Base-by-base conservation (phyloP, 1,140 invertebrate species). In the Aphelinus atriplicis region DNA sequence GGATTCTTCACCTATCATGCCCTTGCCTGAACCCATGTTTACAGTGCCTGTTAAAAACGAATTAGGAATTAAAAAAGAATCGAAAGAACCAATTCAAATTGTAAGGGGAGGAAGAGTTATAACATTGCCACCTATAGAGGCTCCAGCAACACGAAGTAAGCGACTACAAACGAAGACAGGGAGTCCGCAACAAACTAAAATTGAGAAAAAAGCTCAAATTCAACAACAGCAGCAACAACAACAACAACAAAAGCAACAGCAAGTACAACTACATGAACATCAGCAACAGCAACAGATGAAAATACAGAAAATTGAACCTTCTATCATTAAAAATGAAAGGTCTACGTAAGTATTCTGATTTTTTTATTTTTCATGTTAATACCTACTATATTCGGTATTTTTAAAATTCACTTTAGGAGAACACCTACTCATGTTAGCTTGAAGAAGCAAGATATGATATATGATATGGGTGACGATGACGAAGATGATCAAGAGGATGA, bases 51-150 rank as follows among this genome's bases (percentile, higher is more conserved):
- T 53, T 63, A 69, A 68, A 60, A 10, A 2, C 26, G 75, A 73
- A 47, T 45, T 42, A 62, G 4, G n/a, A 10, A 3, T 53, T 4
- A 63, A 26, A 0, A 87, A 82, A 68, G 84, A 83, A 3, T 78
- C 81, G 1, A 88, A 91, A 78, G 89, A 92, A 78, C 89, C 90
- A 0, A 91, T 92, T 74, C 92, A 94, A 86, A 92, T 94, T 80
- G 88, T 94, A 4, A 89, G 92, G 4, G 92, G 93, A 82, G 93
- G 93, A 5, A 88, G 93, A 57, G 88, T 94, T 42, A 92, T 94
- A 66, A 93, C 92, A 4, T 84, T 95, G 72, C 94, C 94, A 26
- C 93, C 93, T 1, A 94, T 94, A 58, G 94, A 94, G 87, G 91
- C 93, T 47, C 93, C 93, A n/a, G 91, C 92, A 7, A 93, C 93